Evolutionary conservation across 1,140 invertebrate species (phyloP).

Genomic region (Tachypleus tridentatus): DNA sequence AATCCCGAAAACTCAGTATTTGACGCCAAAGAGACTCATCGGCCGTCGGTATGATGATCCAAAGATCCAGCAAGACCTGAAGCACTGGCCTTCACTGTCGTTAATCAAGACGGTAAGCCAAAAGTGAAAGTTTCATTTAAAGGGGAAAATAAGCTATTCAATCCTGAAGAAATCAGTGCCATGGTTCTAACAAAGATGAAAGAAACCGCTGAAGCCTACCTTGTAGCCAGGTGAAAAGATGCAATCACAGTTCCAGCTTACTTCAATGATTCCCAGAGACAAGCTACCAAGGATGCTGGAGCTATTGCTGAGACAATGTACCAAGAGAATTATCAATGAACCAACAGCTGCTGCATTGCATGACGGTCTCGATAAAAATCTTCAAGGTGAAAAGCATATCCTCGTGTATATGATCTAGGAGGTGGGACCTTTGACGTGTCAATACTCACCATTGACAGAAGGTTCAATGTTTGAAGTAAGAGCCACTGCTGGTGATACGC

Average conservation of each 20-base stretch:
- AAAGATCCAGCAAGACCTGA: constrained; percentile 85
- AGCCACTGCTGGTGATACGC: constrained; percentile 47
- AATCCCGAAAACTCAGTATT: constrained; percentile 24
- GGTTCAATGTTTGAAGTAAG: constrained; percentile 53
- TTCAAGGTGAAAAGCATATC: constrained; percentile 33
- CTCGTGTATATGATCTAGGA: constrained; percentile 43
- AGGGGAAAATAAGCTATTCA: too few relatives aligned
- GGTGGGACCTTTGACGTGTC: constrained; percentile 65
- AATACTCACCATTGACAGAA: constrained; percentile 68
- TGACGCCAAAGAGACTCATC: constrained; percentile 63
- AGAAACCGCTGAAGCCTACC: too few relatives aligned
- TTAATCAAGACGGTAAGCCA: constrained; percentile 73
- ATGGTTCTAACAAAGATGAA: too few relatives aligned
- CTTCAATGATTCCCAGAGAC: too few relatives aligned
- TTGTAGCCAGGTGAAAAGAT: too few relatives aligned
- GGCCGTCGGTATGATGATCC: constrained; percentile 84
- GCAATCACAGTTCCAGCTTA: too few relatives aligned
- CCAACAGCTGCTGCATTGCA: too few relatives aligned
- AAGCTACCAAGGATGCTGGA: too few relatives aligned
- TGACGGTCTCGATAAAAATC: too few relatives aligned
- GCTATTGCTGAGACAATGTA: too few relatives aligned
- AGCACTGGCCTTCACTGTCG: constrained; percentile 89
- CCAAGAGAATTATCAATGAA: too few relatives aligned
- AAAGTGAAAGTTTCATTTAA: constrained; percentile 29
- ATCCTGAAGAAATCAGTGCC: too few relatives aligned